These are phyloP conservation scores for Ornithoptera priamus DNA, from an alignment of 2,888 invertebrate species.

Conservation along the genomic window DNA sequence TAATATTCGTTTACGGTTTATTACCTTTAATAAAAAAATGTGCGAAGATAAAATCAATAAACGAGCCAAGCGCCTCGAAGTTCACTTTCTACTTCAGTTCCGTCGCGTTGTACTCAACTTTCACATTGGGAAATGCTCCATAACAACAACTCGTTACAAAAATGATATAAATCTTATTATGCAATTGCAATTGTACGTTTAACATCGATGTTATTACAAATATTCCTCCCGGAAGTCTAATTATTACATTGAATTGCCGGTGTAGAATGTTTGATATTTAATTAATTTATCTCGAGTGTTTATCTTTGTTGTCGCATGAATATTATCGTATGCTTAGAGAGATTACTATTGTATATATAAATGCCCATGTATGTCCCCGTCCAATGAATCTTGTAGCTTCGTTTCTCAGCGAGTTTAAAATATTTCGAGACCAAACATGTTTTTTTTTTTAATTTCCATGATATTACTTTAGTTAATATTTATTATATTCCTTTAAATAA, in stretches of 20 bases:
- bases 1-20: neutral
- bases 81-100: constrained; percentile 39
- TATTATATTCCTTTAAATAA: no score
- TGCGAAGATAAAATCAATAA: constrained; percentile 33
- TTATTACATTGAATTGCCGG: constrained; percentile 17
- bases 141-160: constrained; percentile 30
- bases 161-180: constrained; percentile 20
- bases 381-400: constrained; percentile 7
- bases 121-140: constrained; percentile 41
- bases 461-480: no score
- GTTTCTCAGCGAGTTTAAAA: no score
- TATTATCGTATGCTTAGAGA: constrained; percentile 2
- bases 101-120: constrained; percentile 37
- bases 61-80: constrained; percentile 30
- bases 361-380: constrained; percentile 12
- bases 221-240: constrained; percentile 5
- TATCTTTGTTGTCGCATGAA: constrained; percentile 12
- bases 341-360: constrained; percentile 21
- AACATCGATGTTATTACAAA: constrained; percentile 4
- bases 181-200: constrained; percentile 8
- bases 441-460: no score
- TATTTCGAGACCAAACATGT: no score
- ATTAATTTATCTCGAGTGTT: constrained; percentile 23
- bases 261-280: constrained; percentile 9
- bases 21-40: neutral